Conservation (phyloP, 2,113 vertebrate species). For the Solea solea region DNA sequence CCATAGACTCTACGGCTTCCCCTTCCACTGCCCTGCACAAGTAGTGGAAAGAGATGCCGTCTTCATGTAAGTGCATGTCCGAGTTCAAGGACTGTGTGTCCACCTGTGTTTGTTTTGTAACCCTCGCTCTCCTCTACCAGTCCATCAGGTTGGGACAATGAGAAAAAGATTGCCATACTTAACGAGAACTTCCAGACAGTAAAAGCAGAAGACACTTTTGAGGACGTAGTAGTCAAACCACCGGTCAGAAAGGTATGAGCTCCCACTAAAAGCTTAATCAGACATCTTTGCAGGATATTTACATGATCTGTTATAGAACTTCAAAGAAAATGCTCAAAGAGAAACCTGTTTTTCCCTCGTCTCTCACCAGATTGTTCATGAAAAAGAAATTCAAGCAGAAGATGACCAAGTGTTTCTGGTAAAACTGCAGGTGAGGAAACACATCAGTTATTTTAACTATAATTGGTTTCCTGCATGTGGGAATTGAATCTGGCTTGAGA, state of each 20-base stretch:
- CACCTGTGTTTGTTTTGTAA: conserved; percentile 18
- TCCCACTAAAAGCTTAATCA: background rate
- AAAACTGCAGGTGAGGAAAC: conserved; percentile 91
- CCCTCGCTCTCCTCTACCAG: conserved; percentile 71
- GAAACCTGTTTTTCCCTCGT: background rate
- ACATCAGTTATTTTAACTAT: conserved; percentile 1
- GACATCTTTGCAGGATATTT: no score
- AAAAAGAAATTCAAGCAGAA: conserved; percentile 97
- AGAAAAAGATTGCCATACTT: conserved; percentile 98
- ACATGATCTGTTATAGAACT: background rate
- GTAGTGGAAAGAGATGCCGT: conserved; percentile 98
- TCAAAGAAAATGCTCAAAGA: background rate
- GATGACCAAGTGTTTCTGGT: conserved; percentile 98
- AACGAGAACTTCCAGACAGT: conserved; percentile 96
- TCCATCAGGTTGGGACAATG: conserved; percentile 99
- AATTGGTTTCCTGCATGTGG: conserved; percentile 11
- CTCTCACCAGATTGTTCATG: conserved; percentile 93
- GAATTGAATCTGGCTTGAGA: conserved; percentile 17
- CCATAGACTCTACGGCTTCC: conserved; percentile 97
- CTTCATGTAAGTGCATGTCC: conserved; percentile 88
- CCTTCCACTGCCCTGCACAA: conserved; percentile 90
- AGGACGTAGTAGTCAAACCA: conserved; percentile 95
- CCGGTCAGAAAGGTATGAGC: conserved; percentile 92
- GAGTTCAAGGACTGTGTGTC: background rate
- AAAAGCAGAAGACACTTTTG: conserved; percentile 93